These are phyloP conservation scores for Proteles cristata DNA, from an alignment of 2,113 vertebrate genomes.

Conservation along the genomic window DNA sequence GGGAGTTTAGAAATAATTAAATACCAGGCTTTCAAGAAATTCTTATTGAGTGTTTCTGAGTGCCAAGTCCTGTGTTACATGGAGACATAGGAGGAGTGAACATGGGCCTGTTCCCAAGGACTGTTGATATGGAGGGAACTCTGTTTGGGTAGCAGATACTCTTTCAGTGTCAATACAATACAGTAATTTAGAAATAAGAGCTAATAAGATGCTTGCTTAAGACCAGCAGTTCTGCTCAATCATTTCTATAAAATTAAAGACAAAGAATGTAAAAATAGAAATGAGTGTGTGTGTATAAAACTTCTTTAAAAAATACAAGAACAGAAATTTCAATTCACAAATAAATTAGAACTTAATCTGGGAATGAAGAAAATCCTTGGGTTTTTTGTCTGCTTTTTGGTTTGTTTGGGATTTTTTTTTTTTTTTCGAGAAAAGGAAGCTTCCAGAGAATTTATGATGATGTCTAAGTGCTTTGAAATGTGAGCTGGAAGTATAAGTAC, in stretches of 20 bases:
- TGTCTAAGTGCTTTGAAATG: conserved; percentile 58
- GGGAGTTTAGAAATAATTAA: background rate
- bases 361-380: background rate
- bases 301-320: background rate
- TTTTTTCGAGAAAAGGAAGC: background rate
- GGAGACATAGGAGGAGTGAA: background rate
- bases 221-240: background rate
- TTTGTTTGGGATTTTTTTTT: background rate
- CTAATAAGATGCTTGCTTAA: background rate
- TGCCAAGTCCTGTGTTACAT: background rate
- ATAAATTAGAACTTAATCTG: conserved; percentile 15
- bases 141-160: background rate
- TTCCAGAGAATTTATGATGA: conserved; percentile 51
- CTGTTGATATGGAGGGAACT: fast-evolving
- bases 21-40: background rate
- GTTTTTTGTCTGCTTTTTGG: background rate
- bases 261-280: background rate
- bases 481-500: background rate
- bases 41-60: background rate
- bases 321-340: background rate
- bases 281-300: background rate
- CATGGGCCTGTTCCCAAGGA: background rate
- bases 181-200: background rate
- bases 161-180: fast-evolving
- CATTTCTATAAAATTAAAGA: background rate